Evolutionary conservation across 2,888 invertebrate genomes (phyloP).

Genomic region (Tetanocera ferruginea): DNA sequence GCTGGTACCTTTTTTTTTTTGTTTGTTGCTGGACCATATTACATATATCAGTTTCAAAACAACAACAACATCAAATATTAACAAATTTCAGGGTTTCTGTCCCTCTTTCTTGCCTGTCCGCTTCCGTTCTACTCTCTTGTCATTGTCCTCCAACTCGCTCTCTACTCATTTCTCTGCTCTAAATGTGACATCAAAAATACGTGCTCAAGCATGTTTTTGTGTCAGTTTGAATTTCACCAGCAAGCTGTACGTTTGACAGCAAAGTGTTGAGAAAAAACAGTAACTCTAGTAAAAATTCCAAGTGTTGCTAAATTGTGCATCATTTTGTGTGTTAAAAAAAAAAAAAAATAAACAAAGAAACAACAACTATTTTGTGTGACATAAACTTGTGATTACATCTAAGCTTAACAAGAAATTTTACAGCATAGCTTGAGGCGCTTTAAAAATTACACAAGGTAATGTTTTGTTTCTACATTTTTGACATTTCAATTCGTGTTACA

Average conservation of each 20-base stretch:
- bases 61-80: constrained; percentile 1
- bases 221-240: constrained; percentile 62
- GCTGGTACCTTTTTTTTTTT: background rate
- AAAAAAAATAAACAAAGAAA: background rate
- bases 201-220: constrained; percentile 51
- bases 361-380: background rate
- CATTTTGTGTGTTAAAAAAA: background rate
- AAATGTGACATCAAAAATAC: constrained; percentile 29
- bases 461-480: no score
- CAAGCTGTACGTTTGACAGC: constrained; percentile 58
- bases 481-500: no score
- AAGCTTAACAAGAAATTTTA: background rate
- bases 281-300: background rate
- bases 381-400: background rate
- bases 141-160: background rate
- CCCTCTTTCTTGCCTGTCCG: no score
- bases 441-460: background rate
- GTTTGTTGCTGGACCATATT: constrained; percentile 2
- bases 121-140: background rate
- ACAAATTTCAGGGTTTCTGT: background rate
- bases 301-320: background rate
- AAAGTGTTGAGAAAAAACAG: background rate
- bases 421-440: background rate
- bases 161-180: background rate
- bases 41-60: background rate